Evolutionary conservation across 1,140 invertebrate species (phyloP).

Genomic region (Aricia agestis): DNA sequence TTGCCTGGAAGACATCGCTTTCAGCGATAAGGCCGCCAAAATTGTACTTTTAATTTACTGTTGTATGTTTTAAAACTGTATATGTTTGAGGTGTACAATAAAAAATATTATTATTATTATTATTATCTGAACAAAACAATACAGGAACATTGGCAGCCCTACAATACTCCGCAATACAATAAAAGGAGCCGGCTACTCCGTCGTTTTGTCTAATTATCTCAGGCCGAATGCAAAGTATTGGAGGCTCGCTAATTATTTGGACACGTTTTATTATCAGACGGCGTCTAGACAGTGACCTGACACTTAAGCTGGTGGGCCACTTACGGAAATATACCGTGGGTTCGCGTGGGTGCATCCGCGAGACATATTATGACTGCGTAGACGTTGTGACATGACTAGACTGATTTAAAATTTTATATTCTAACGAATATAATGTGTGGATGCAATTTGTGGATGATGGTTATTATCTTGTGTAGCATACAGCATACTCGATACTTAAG

Average conservation of each 20-base stretch:
- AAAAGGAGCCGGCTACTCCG: slow-evolving; percentile 27
- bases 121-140: background rate
- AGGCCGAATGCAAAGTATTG: slow-evolving; percentile 38
- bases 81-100: too few species aligned
- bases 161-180: slow-evolving; percentile 21
- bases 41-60: too few species aligned
- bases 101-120: too few species aligned
- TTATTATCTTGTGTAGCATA: too few species aligned
- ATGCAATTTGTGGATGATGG: too few species aligned
- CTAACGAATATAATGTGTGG: background rate
- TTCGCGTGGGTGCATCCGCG: background rate
- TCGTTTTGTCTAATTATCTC: slow-evolving; percentile 38
- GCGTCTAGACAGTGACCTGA: slow-evolving; percentile 37
- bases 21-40: too few species aligned
- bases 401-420: background rate
- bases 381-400: background rate
- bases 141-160: slow-evolving; percentile 22
- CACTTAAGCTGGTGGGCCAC: slow-evolving; percentile 15
- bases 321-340: background rate
- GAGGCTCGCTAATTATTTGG: slow-evolving; percentile 35
- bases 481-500: too few species aligned
- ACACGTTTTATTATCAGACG: slow-evolving; percentile 38
- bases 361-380: background rate
- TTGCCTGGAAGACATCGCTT: too few species aligned
- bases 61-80: too few species aligned